Evolutionary conservation across 2,797 vertebrate genomes (phyloP), one percentile per base, ranked within the genome.

Genomic region (Molossus molossus): DNA sequence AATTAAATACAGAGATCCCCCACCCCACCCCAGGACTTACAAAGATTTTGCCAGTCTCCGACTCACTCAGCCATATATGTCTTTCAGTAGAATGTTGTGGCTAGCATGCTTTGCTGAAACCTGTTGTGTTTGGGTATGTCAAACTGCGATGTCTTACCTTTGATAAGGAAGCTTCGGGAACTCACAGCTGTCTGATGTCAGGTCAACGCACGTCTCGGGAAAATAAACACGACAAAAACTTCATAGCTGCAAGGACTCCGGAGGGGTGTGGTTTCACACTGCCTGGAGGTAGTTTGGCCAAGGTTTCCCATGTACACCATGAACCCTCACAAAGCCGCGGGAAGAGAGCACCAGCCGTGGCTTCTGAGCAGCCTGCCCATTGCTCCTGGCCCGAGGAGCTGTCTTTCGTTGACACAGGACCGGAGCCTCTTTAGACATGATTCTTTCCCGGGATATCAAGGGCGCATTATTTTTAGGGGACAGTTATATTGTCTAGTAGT

Each of bases 381-480:
- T 84, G 75, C 72, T 85, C 48, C 57, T 73, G 70, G 50, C 33
- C 58, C 27, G 17, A 27, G 37, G 14, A 86, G 60, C 83, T 87
- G 33, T 80, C 58, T 81, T 91, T 48, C 64, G 84, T 84, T 77
- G 64, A 85, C 72, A 48, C n/a, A 91, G 87, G 70, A 87, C 27
- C 4, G 0, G 64, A 58, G 60, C 72, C 73, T 89, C 45, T 89
- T 95, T 91, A 95, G 79, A 90, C 64, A 50, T 45, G 87, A 81
- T 40, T 90, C 77, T 89, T 94, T 72, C 45, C 27, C 8, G 53
- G 65, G 50, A 72, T 93, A 76, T 91, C 90, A 95, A 81, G 75
- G 70, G 12, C 53, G 14, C 76, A 58, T 95, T 94, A 95, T 96
- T 94, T 95, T 94, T 95, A 89, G 89, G 81, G 29, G 27, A 83